These are phyloP conservation scores for Timandra comae DNA, from an alignment of 2,888 invertebrate genomes.

Conservation along the genomic window DNA sequence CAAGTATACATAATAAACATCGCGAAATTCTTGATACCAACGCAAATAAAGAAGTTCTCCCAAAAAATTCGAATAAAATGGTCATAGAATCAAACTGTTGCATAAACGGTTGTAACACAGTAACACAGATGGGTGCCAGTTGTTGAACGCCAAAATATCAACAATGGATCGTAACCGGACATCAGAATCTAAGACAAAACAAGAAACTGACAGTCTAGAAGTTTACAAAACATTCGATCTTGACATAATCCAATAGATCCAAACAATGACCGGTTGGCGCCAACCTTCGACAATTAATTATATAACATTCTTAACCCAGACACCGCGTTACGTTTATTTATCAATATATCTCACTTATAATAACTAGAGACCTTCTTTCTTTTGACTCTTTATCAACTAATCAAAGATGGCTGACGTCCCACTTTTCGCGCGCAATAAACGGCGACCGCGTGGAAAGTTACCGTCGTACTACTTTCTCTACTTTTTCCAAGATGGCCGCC, in stretches of 20 bases:
- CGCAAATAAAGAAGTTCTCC: too few relatives aligned
- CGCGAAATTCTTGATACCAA: conserved; percentile 42
- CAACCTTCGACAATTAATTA: conserved; percentile 27
- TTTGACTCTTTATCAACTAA: conserved; percentile 29
- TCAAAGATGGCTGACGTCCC: conserved; percentile 67
- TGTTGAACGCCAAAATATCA: conserved; percentile 12
- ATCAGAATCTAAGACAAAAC: conserved; percentile 41
- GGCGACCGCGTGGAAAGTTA: conserved; percentile 71
- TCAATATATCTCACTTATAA: conserved; percentile 5
- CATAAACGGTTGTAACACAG: too few relatives aligned
- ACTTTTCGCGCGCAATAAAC: conserved; percentile 71
- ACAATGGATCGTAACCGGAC: conserved; percentile 9
- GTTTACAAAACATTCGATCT: conserved; percentile 57
- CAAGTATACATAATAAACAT: conserved; percentile 48
- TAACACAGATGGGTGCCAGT: neutral
- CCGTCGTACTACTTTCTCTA: conserved; percentile 75
- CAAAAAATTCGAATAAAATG: too few relatives aligned
- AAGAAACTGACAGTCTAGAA: conserved; percentile 31
- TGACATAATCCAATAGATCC: conserved; percentile 42
- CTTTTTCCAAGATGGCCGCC: conserved; percentile 73
- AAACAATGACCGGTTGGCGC: conserved; percentile 55
- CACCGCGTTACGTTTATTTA: conserved; percentile 6
- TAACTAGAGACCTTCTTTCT: neutral
- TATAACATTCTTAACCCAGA: conserved; percentile 9
- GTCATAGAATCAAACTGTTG: too few relatives aligned